Percentiles rank a stretch among this genome's conserved stretches.
Conservation (phyloP, 2,113 vertebrate genomes). For the Scolopax mira region DNA sequence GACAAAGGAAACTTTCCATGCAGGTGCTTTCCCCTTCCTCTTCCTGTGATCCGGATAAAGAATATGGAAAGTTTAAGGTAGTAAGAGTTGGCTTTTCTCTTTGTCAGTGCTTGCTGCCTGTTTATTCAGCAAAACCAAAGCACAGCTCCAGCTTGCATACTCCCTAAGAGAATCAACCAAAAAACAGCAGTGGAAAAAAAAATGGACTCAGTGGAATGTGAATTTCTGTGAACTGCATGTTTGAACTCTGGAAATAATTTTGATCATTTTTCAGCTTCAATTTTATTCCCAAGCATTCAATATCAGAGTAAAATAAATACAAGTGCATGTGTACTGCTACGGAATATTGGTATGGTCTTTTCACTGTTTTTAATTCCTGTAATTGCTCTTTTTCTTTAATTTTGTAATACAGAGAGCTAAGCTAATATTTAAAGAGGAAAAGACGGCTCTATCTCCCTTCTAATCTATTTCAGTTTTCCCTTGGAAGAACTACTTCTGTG, state of each 20-base stretch:
- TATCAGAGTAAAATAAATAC: neutral
- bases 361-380: neutral
- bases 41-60: neutral
- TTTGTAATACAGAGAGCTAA: neutral
- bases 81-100: neutral
- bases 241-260: slow-evolving; percentile 3
- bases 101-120: neutral
- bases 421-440: neutral
- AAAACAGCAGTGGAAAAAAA: neutral
- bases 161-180: neutral
- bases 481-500: neutral
- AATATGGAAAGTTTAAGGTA: slow-evolving; percentile 24
- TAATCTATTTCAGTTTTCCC: neutral
- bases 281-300: neutral
- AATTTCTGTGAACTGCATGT: neutral
- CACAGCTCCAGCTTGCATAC: neutral
- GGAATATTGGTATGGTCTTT: neutral
- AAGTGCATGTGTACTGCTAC: neutral
- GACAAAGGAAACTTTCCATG: neutral
- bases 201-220: neutral
- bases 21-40: slow-evolving; percentile 18
- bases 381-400: neutral
- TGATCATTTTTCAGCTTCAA: neutral
- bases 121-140: neutral
- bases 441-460: neutral